Evolutionary conservation across 2,113 vertebrate genomes (phyloP), one percentile per base, ranked within the genome.

Genomic region (Strigops habroptila): DNA sequence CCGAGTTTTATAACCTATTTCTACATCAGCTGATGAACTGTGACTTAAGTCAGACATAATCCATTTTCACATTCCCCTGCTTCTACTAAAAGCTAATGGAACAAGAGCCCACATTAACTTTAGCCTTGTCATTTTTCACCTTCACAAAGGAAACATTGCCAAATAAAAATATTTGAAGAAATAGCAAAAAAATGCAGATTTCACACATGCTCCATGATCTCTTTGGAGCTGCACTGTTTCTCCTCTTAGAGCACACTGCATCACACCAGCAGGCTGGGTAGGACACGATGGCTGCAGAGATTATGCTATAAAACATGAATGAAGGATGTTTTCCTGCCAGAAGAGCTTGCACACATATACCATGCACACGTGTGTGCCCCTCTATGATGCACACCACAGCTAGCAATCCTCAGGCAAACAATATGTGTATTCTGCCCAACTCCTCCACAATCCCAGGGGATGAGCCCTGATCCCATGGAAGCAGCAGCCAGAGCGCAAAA

Each of bases 331-430:
- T n/a, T 35, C 51, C 44, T 27, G 9, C 44, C 52, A 79, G 49
- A 31, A 79, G 14, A 23, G 11, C 52, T 60, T 21, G 24, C 35
- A 39, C 28, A 12, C 5, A 1, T 11, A 30, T 35, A 19, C n/a
- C 1, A 2, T 12, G 23, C 37, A n/a, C 22, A 30, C 12, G 1
- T 9, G 0, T 1, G 59, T 27, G 37, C 44, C 31, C 37, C 4
- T 0, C 39, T 14, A 10, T 2, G 2, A 57, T 10, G 43, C 31
- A 43, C 1, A 3, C 18, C 6, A 8, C 5, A 4, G 48, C 48
- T 1, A 55, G n/a, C 55, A 49, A 14, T 9, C 30, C 44, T 35
- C 25, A 22, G 8, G n/a, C 37, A 59, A 49, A 8, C 18, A 15
- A 22, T 0, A 0, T 0, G 1, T 30, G 59, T 25, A 9, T 59